Evolutionary conservation across 2,113 vertebrate species (phyloP), one percentile per base, ranked within the genome.

Genomic region (Sinocyclocheilus anshuiensis): DNA sequence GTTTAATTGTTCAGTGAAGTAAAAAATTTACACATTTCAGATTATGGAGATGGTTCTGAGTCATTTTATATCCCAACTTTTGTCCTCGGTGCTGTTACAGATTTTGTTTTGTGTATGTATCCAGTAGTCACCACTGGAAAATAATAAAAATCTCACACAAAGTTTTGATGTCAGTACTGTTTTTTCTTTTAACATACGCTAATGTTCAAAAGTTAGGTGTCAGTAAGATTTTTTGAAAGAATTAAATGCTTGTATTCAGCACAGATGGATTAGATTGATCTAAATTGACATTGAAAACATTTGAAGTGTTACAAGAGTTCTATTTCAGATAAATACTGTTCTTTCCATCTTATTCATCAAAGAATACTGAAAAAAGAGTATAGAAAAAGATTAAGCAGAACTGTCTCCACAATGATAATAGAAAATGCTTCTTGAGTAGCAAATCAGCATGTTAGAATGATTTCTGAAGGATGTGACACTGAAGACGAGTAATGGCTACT

Each of bases 21-120:
- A n/a, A 55, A n/a, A 67, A 18, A 53, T 6, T 7, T 72, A 74
- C 69, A 74, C 67, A 83, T 82, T 82, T 33, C 61, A 81, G 39
- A 81, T 67, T 50, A 5, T 77, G 15, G 48, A 53, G 8, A 55
- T 18, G 9, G 61, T 48, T 42, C 22, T 8, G 42, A 48, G 42
- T 69, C 15, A 20, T 50, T 5, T 69, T 16, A 3, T 63, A 29
- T 26, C 61, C 39, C 63, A 69, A 33, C 6, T 33, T 67, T 53
- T 82, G 15, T 69, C 45, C 15, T 82, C 63, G 4, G 45, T 82
- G 5, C 42, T n/a, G 9, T 69, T 69, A 53, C n/a, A 69, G 18
- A 48, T 71, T 67, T 81, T 71, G 63, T 16, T 81, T 65, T 81
- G 79, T 81, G 36, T 29, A 55, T 77, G n/a, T 18, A 11, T 77